phyloP scores from a whole-genome alignment of 1,140 invertebrate species.

The Thaumetopoea pityocampa region DNA sequence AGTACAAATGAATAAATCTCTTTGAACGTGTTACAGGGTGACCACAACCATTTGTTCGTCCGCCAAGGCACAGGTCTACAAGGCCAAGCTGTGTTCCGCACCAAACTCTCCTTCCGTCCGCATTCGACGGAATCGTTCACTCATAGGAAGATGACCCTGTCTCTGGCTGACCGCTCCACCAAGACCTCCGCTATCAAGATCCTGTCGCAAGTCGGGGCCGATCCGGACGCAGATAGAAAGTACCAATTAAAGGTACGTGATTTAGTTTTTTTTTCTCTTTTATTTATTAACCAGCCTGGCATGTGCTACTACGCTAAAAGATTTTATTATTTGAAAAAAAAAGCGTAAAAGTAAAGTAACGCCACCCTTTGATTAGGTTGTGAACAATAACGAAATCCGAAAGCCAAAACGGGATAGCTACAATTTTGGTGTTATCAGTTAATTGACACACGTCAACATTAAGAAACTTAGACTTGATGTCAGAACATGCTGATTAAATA shows the following conservation, averaged over 20 bases:
- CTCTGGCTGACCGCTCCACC: slow-evolving; percentile 96
- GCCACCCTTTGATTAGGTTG: too few relatives aligned
- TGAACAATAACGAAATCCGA: too few relatives aligned
- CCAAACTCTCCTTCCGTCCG: slow-evolving; percentile 97
- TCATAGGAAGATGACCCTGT: slow-evolving; percentile 98
- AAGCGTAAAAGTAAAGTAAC: too few relatives aligned
- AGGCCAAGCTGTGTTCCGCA: slow-evolving; percentile 97
- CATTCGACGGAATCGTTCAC: slow-evolving; percentile 99
- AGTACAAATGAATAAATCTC: slow-evolving; percentile 3
- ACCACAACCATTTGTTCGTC: slow-evolving; percentile 97
- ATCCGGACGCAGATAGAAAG: slow-evolving; percentile 94
- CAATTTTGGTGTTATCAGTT: background rate
- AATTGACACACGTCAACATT: too few relatives aligned
- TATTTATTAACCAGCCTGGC: too few relatives aligned
- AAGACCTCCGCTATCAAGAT: slow-evolving; percentile 98
- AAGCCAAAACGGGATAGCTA: too few relatives aligned
- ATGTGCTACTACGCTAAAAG: too few relatives aligned
- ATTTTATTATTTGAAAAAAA: too few relatives aligned
- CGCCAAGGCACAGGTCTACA: slow-evolving; percentile 98
- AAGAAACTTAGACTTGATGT: too few relatives aligned
- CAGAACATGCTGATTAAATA: too few relatives aligned
- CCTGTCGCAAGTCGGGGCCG: slow-evolving; percentile 93
- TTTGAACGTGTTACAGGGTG: slow-evolving; percentile 79
- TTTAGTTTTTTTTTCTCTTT: too few relatives aligned
- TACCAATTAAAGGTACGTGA: slow-evolving; percentile 92